phyloP scores from a whole-genome alignment of 2,113 vertebrate genomes.

The Tragelaphus scriptus region DNA sequence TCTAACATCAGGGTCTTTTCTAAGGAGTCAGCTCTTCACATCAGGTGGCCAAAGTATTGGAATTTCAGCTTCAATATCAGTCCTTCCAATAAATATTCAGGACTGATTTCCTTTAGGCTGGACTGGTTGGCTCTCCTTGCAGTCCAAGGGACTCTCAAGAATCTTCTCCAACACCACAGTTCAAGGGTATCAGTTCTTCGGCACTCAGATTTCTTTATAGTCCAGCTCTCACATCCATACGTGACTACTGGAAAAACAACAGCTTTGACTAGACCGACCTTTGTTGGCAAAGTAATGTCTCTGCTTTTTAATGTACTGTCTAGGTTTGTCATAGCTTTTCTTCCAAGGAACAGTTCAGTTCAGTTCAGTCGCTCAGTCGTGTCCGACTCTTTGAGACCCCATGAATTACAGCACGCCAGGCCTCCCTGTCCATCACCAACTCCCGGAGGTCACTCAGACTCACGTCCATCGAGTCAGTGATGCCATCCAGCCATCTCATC shows the following conservation, averaged over 20 bases:
- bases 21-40: background rate
- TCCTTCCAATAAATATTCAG: background rate
- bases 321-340: background rate
- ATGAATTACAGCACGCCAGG: too few relatives aligned
- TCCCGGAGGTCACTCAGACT: too few relatives aligned
- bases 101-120: background rate
- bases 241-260: background rate
- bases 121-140: background rate
- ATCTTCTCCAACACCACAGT: background rate
- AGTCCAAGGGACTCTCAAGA: background rate
- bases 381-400: too few relatives aligned
- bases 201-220: background rate
- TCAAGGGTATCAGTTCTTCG: background rate
- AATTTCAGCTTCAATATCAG: background rate
- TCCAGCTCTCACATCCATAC: background rate
- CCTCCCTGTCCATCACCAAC: too few relatives aligned
- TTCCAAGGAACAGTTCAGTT: background rate
- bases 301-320: background rate
- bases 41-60: background rate
- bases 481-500: too few relatives aligned
- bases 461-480: too few relatives aligned
- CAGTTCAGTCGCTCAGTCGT: too few relatives aligned
- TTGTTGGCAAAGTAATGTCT: background rate
- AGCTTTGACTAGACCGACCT: background rate
- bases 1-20: background rate